Base-by-base conservation (phyloP, 2,797 vertebrate species). In the Molossus alvarezi region DNA sequence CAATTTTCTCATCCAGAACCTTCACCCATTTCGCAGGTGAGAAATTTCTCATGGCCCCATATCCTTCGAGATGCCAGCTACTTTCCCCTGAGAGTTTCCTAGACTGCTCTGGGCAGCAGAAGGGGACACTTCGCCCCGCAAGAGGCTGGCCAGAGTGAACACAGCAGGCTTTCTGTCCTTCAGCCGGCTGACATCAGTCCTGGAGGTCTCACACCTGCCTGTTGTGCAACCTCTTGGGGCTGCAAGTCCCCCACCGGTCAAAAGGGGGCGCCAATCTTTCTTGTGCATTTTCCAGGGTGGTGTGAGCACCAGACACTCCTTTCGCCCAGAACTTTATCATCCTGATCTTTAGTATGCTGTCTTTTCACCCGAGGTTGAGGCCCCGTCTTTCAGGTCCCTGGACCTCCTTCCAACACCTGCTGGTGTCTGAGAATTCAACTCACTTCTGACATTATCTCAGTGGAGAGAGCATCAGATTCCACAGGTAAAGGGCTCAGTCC, bases 191-290 rank as follows among this genome's bases (percentile, higher is more conserved):
- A n/a, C 23, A 3, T 53, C 6, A 17, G 5, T 37, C 33, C 53
- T 17, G 9, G 21, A 57, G 29, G 1, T 62, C 81, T 73, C 37
- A 11, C 33, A 13, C 3, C 33, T 21, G 12, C 55, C 48, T 53
- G 15, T 5, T 11, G 62, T 27, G 1, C 4, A 18, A 29, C 13
- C 29, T 57, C 29, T 41, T 1, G 3, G 25, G 21, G 33, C 27
- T 27, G 18, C 64, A 64, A 21, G 7, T 41, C 53, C 11, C 2
- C 45, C n/a, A 0, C 12, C 77, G 72, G 60, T 18, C 72, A 75
- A 27, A 37, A 0, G 5, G 18, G 12, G 14, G 21, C 4, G 0
- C 62, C 6, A 0, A 2, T 13, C 76, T 86, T 69, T 73, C 48
- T 18, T 25, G 14, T 45, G 45, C 5, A 7, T 14, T 65, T 37